Percentiles rank a stretch among this genome's conserved stretches.
These are phyloP conservation scores for Alviniconcha marisindica DNA, from an alignment of 1,140 invertebrate species.

Conservation along the genomic window DNA sequence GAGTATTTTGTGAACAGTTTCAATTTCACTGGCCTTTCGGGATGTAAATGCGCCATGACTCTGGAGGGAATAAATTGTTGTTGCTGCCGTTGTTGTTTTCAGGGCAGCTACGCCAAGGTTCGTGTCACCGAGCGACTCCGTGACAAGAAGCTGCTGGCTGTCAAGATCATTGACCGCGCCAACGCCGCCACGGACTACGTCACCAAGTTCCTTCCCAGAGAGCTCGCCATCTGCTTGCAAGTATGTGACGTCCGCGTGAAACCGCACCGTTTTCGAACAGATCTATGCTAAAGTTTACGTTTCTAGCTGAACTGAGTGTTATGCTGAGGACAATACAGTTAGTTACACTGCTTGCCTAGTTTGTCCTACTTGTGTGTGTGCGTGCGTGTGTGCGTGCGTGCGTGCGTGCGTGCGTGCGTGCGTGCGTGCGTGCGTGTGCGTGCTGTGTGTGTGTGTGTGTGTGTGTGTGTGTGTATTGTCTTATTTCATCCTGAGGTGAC, in stretches of 20 bases:
- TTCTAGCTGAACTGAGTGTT: too few species aligned
- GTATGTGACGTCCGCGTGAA: too few species aligned
- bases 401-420: background rate
- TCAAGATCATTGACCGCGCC: conserved; percentile 87
- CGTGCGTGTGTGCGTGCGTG: too few species aligned
- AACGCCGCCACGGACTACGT: conserved; percentile 85
- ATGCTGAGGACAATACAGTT: too few species aligned
- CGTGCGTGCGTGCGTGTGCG: background rate
- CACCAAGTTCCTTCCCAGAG: conserved; percentile 92
- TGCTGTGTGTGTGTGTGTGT: background rate
- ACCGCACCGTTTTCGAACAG: too few species aligned
- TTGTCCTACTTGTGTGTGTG: too few species aligned
- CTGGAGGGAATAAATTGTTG: background rate
- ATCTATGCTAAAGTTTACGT: too few species aligned
- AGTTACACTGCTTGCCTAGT: too few species aligned
- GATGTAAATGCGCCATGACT: background rate
- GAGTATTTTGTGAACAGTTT: too few species aligned
- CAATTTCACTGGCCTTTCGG: background rate
- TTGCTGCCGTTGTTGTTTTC: too few species aligned
- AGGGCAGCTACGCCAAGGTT: conserved; percentile 92
- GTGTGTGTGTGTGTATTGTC: background rate
- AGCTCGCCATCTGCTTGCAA: conserved; percentile 87
- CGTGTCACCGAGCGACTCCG: conserved; percentile 53
- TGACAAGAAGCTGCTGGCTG: conserved; percentile 82
- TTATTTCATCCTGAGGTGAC: too few species aligned